These are phyloP conservation scores for Caenorhabditis latens DNA, from an alignment of 1,140 invertebrate species.

Conservation along the genomic window DNA sequence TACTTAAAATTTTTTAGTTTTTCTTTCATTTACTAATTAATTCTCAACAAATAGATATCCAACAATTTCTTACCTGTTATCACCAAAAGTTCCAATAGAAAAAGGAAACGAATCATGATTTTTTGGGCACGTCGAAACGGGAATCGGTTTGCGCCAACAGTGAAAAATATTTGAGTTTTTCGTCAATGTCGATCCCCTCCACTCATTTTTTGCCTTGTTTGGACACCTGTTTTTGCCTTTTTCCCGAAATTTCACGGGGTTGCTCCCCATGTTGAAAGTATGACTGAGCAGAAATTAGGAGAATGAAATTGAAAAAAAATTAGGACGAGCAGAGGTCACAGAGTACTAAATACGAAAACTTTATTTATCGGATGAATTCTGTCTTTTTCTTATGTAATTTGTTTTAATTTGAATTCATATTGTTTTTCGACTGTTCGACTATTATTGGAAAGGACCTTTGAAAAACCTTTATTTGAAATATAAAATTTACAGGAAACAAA, in stretches of 20 bases:
- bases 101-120: constrained; percentile 9
- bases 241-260: constrained; percentile 1
- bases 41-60: no score
- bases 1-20: no score
- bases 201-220: background rate
- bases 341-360: background rate
- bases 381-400: no score
- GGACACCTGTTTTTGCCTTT: constrained; percentile 10
- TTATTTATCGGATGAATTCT: no score
- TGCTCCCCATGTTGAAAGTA: constrained; percentile 18
- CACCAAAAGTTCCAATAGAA: background rate
- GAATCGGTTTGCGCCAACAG: constrained; percentile 43
- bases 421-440: no score
- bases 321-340: background rate
- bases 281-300: background rate
- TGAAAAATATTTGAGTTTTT: background rate
- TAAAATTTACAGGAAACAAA: no score
- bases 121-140: constrained; percentile 12
- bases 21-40: no score
- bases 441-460: no score
- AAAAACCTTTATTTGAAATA: no score
- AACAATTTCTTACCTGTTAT: background rate
- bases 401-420: no score
- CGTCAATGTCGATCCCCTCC: background rate
- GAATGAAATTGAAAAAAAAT: no score